Conservation (phyloP, 2,113 vertebrate genomes). For the Phainopepla nitens region DNA sequence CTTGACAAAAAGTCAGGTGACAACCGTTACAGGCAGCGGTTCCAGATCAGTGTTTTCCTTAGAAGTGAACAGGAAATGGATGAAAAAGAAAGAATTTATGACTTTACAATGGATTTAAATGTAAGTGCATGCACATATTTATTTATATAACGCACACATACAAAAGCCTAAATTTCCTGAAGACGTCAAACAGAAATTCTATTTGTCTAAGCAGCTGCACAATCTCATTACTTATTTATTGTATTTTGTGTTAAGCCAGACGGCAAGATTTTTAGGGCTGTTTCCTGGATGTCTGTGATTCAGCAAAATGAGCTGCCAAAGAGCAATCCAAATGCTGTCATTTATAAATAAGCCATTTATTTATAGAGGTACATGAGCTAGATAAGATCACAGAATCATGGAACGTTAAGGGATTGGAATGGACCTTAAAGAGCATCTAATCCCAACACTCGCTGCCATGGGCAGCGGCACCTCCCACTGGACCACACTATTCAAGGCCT, state of each 20-base stretch:
- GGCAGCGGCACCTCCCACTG: neutral
- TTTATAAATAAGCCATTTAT: neutral
- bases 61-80: neutral
- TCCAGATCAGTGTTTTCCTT: neutral
- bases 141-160: neutral
- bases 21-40: neutral
- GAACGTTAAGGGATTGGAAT: neutral
- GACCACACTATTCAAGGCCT: neutral
- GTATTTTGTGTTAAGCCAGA: neutral
- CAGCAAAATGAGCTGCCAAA: neutral
- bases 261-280: neutral
- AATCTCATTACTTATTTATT: slow-evolving; percentile 9
- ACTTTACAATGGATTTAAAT: neutral
- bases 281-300: neutral
- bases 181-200: slow-evolving; percentile 14
- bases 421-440: neutral
- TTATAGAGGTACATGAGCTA: neutral
- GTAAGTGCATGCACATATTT: neutral
- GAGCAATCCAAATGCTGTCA: neutral
- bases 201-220: neutral
- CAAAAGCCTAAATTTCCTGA: slow-evolving; percentile 8
- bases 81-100: slow-evolving; percentile 26
- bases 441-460: neutral
- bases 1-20: slow-evolving; percentile 17
- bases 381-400: neutral